A percentile compares a stretch with the other conserved stretches of the same genome.
Conservation (phyloP, 2,797 vertebrate genomes). For the Sebastes baramenuke region DNA sequence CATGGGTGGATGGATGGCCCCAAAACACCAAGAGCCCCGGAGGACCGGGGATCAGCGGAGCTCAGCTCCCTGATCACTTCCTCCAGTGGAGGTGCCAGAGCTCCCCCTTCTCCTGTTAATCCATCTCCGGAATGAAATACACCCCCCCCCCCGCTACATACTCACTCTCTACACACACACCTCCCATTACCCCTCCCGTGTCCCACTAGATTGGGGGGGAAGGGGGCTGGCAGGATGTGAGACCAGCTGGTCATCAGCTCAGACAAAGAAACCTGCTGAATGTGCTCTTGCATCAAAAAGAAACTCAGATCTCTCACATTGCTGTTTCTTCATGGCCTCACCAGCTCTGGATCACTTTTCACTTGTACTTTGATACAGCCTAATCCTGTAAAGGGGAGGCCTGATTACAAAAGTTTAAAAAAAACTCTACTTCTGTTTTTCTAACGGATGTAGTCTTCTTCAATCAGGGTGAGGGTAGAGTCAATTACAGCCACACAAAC, state of each 20-base stretch:
- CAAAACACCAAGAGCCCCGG: constrained; percentile 19
- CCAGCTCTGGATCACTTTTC: constrained; percentile 29
- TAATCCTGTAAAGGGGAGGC: neutral
- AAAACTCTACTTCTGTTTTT: constrained; percentile 20
- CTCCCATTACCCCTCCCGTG: constrained; percentile 41
- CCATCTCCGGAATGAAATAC: constrained; percentile 68
- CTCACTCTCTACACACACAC: constrained; percentile 12
- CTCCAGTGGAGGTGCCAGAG: constrained; percentile 33
- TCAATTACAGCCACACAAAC: neutral
- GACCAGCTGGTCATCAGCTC: constrained; percentile 83
- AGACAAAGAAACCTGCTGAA: constrained; percentile 83
- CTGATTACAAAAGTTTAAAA: neutral
- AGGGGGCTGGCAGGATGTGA: constrained; percentile 72
- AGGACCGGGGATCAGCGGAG: constrained; percentile 52
- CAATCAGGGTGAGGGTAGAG: neutral
- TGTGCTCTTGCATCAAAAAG: constrained; percentile 77
- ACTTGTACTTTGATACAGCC: neutral
- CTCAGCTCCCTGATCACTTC: constrained; percentile 55
- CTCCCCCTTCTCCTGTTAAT: constrained; percentile 58
- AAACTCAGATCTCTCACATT: constrained; percentile 39
- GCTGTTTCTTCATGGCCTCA: constrained; percentile 29
- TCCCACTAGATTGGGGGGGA: constrained; percentile 43
- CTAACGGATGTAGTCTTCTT: neutral
- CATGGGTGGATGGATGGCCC: constrained; percentile 26
- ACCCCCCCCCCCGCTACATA: constrained; percentile 16